These are phyloP conservation scores for Meghimatium bilineatum DNA, from an alignment of 2,888 invertebrate species.

Conservation along the genomic window DNA sequence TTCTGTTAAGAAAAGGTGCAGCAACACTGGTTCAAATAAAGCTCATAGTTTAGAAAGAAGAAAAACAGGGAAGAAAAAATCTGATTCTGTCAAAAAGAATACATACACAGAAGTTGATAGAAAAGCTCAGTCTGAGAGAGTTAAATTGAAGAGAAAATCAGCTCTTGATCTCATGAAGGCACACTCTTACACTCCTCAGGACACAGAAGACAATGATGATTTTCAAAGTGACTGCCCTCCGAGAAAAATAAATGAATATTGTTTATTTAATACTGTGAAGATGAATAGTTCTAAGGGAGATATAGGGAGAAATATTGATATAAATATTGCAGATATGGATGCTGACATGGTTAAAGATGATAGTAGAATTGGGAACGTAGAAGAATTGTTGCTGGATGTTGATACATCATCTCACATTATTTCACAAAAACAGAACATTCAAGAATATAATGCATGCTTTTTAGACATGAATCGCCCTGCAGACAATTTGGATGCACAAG, in stretches of 20 bases:
- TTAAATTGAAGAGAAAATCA: slow-evolving; percentile 26
- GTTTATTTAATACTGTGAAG: not conserved
- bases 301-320: not conserved
- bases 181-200: not conserved
- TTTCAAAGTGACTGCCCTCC: slow-evolving; percentile 4
- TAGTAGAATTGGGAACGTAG: not conserved
- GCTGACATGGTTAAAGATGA: not conserved
- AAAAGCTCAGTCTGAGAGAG: not conserved
- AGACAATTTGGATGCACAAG: not conserved
- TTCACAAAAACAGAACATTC: not conserved
- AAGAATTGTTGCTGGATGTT: not conserved
- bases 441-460: not conserved
- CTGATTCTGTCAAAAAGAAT: not conserved
- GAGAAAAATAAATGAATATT: not conserved
- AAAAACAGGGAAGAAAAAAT: not conserved
- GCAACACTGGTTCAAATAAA: not conserved
- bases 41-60: not conserved
- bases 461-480: not conserved
- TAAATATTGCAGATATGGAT: not conserved
- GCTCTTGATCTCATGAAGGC: slow-evolving; percentile 13
- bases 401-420: not conserved
- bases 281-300: not conserved
- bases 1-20: not conserved
- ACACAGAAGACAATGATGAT: slow-evolving; percentile 29
- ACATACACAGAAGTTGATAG: not conserved